Conservation (phyloP, 2,113 vertebrate species). For the Alligator mississippiensis region DNA sequence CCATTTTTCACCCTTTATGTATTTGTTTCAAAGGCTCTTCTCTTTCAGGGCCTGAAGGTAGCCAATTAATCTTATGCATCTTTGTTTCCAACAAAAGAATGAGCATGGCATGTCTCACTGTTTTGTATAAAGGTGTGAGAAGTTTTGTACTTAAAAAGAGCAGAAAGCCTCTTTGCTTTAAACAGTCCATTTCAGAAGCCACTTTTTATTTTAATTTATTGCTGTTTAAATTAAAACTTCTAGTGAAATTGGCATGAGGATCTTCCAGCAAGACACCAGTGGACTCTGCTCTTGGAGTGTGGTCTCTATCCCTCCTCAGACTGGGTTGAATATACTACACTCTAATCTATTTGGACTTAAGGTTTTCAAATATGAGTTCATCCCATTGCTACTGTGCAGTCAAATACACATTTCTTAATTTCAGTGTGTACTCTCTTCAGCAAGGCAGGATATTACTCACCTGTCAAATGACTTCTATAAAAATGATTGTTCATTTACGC, state of each 20-base stretch:
- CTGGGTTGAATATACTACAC: background rate
- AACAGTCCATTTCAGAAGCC: background rate
- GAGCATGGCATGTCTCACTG: background rate
- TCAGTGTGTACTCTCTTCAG: background rate
- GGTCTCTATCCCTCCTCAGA: background rate
- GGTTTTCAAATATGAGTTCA: background rate
- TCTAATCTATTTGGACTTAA: background rate
- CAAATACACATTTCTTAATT: background rate
- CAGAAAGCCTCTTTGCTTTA: background rate
- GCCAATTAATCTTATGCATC: conserved; percentile 51
- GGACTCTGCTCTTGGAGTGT: background rate
- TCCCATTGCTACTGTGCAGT: background rate
- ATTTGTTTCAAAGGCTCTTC: conserved; percentile 66
- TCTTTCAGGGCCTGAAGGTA: conserved; percentile 46
- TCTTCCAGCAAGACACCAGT: background rate
- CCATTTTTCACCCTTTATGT: conserved; percentile 58
- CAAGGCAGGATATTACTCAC: background rate
- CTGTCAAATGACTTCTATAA: background rate
- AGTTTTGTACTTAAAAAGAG: background rate
- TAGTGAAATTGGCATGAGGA: background rate
- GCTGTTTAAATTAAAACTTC: conserved; percentile 29
- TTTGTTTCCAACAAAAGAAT: conserved; percentile 46
- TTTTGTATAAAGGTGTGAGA: background rate
- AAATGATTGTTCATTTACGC: background rate
- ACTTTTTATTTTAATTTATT: background rate